Evolutionary conservation across 35 echinoderm and acorn worm genomes (phyloP).

Genomic region (Holothuria glaberrima): DNA sequence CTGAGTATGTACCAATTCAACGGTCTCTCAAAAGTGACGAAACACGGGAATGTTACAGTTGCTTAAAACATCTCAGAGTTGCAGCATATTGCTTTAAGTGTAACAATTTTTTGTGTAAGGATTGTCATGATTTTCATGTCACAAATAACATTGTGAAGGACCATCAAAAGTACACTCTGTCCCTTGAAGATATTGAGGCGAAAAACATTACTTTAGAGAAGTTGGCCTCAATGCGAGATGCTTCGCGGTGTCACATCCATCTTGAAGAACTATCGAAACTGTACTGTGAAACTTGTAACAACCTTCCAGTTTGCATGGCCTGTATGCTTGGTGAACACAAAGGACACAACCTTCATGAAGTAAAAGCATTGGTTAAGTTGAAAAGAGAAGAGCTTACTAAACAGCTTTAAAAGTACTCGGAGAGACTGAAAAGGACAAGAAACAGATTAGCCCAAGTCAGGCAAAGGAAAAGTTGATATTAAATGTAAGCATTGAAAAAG

Average conservation of each 20-base stretch:
- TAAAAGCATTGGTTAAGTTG: constrained; percentile 21
- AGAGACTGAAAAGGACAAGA: not conserved
- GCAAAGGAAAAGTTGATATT: not conserved
- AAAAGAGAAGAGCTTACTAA: not conserved
- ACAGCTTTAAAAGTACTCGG: not conserved
- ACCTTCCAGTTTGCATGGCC: constrained; percentile 6
- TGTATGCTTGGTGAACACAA: not conserved
- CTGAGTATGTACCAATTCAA: constrained; percentile 7
- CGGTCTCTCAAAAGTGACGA: not conserved
- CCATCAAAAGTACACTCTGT: not conserved
- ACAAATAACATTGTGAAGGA: not conserved
- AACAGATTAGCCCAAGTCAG: not conserved
- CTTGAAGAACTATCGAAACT: not conserved
- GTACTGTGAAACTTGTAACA: not conserved
- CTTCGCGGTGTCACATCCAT: not conserved
- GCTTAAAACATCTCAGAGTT: not conserved
- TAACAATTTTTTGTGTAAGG: not conserved
- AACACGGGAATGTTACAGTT: not conserved
- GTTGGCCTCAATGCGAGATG: not conserved
- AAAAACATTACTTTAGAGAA: not conserved
- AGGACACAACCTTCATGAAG: constrained; percentile 39
- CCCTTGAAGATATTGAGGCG: not conserved
- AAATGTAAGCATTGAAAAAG: not conserved
- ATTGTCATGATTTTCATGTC: not conserved
- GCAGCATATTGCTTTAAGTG: constrained; percentile 24